phyloP scores from a whole-genome alignment of 2,797 vertebrate genomes.

The Dallia pectoralis region DNA sequence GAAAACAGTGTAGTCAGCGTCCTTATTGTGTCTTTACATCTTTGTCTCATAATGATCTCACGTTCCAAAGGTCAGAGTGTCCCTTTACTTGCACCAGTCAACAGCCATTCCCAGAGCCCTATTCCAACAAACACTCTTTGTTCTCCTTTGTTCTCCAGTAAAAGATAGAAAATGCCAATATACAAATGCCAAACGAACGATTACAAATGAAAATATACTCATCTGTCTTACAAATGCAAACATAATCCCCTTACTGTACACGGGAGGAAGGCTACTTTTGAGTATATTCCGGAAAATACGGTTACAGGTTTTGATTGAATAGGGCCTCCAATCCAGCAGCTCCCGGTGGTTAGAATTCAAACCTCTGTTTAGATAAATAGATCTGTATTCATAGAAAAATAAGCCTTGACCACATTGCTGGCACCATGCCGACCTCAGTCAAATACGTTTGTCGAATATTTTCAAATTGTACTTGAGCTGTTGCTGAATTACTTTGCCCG shows the following conservation, averaged over 20 bases:
- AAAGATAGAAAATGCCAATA: not conserved
- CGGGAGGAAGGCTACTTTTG: not conserved
- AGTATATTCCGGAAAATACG: slow-evolving; percentile 65
- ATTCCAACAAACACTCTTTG: slow-evolving; percentile 40
- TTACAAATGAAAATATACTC: slow-evolving; percentile 63
- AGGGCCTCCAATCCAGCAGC: slow-evolving; percentile 42
- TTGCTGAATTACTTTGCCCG: not conserved
- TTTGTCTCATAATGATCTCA: slow-evolving; percentile 33
- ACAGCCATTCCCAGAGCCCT: slow-evolving; percentile 26
- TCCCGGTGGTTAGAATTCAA: slow-evolving; percentile 69
- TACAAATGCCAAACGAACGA: slow-evolving; percentile 59
- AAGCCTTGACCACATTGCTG: slow-evolving; percentile 82
- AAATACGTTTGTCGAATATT: not conserved
- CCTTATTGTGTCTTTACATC: not conserved
- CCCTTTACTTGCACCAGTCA: slow-evolving; percentile 23
- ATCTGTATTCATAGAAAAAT: slow-evolving; percentile 84
- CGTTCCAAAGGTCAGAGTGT: slow-evolving; percentile 19
- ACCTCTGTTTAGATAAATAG: slow-evolving; percentile 83
- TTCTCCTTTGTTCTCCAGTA: slow-evolving; percentile 7
- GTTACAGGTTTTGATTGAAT: slow-evolving; percentile 60
- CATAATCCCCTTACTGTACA: not conserved
- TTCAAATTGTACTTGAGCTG: not conserved
- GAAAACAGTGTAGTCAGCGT: slow-evolving; percentile 36
- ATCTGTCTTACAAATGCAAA: slow-evolving; percentile 56
- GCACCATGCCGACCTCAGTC: slow-evolving; percentile 59